Conservation (phyloP, 2,888 invertebrate species). For the Elmis aenea region DNA sequence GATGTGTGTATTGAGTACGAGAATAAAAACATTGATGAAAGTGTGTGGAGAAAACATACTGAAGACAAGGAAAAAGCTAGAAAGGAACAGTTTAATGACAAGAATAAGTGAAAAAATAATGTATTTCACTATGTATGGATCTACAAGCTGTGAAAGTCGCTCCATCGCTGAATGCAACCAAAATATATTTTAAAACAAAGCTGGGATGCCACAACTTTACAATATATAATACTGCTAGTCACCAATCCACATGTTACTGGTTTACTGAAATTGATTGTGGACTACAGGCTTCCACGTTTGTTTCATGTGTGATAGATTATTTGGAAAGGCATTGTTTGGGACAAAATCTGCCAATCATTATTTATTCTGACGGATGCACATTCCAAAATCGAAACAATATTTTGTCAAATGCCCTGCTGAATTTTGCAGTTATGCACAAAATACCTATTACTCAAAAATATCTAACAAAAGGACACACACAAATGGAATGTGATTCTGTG, state of each 20-base stretch:
- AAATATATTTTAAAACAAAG: slow-evolving; percentile 27
- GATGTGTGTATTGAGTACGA: no score
- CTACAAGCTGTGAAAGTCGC: slow-evolving; percentile 23
- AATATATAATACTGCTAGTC: slow-evolving; percentile 21
- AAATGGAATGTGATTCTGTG: slow-evolving; percentile 37
- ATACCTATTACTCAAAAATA: background rate
- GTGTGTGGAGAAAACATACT: slow-evolving; percentile 8
- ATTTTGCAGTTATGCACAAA: background rate
- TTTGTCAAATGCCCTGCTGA: background rate
- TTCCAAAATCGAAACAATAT: slow-evolving; percentile 24
- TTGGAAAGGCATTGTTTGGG: slow-evolving; percentile 13
- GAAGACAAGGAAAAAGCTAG: slow-evolving; percentile 10
- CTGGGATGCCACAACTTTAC: slow-evolving; percentile 29
- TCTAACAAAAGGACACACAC: slow-evolving; percentile 32
- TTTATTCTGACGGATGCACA: slow-evolving; percentile 31
- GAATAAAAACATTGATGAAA: slow-evolving; percentile 1
- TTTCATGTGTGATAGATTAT: slow-evolving; percentile 13
- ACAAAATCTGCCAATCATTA: slow-evolving; percentile 20
- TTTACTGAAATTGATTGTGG: slow-evolving; percentile 1
- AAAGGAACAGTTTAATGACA: slow-evolving; percentile 7
- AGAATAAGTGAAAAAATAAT: slow-evolving; percentile 5
- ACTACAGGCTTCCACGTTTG: slow-evolving; percentile 16
- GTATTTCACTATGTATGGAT: slow-evolving; percentile 19
- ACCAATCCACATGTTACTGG: slow-evolving; percentile 22
- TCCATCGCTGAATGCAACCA: slow-evolving; percentile 15